phyloP scores from a whole-genome alignment of 2,797 vertebrate genomes.

The Scleropages formosus region DNA sequence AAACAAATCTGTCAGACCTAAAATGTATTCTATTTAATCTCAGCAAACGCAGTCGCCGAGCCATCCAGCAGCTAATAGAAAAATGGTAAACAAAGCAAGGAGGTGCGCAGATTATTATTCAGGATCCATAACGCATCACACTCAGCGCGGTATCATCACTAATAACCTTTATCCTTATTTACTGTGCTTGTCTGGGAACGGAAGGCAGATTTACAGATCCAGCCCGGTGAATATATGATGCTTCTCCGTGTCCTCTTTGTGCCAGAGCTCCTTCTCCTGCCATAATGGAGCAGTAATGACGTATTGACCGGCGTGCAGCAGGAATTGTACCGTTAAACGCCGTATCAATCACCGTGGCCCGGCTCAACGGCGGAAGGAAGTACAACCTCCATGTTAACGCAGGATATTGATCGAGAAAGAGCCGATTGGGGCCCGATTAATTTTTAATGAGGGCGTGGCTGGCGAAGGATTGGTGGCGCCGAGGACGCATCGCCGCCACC shows the following conservation, averaged over 20 bases:
- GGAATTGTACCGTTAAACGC: constrained; percentile 42
- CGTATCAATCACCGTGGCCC: constrained; percentile 51
- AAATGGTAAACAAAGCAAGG: background rate
- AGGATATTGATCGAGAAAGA: constrained; percentile 51
- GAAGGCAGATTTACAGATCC: constrained; percentile 39
- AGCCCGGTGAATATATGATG: constrained; percentile 38
- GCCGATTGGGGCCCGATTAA: constrained; percentile 51
- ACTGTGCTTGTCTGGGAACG: constrained; percentile 38
- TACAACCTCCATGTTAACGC: constrained; percentile 48
- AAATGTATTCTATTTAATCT: background rate
- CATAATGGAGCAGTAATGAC: constrained; percentile 47
- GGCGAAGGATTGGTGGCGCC: constrained; percentile 46
- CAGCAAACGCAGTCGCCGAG: constrained; percentile 12
- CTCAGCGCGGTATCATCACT: background rate
- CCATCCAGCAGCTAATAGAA: background rate
- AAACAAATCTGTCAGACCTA: constrained; percentile 12
- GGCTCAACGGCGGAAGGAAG: constrained; percentile 41
- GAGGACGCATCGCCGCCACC: constrained; percentile 29
- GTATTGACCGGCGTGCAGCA: constrained; percentile 44
- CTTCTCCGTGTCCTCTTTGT: constrained; percentile 34
- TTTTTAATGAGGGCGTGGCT: constrained; percentile 58
- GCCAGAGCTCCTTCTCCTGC: constrained; percentile 20
- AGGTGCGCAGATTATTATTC: background rate
- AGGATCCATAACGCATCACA: background rate
- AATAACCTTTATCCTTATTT: constrained; percentile 31